Percentiles rank a stretch among this genome's conserved stretches.
Conservation (phyloP, 2,797 vertebrate species). For the Parauchenoglanis ngamensis region DNA sequence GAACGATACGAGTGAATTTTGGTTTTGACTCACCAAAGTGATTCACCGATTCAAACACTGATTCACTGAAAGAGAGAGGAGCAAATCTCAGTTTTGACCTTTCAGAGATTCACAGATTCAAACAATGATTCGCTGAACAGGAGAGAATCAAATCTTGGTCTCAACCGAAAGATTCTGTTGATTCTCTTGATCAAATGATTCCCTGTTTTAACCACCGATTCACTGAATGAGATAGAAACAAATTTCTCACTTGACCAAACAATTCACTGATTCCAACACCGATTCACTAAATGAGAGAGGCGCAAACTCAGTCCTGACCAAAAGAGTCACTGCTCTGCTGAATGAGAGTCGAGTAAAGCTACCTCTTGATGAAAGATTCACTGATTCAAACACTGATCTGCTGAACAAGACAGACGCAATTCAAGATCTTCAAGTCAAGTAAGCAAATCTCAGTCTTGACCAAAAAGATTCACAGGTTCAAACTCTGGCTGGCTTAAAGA, state of each 20-base stretch:
- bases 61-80: background rate
- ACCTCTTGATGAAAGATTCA: background rate
- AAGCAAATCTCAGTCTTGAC: background rate
- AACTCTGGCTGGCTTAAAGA: background rate
- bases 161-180: background rate
- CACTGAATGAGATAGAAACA: background rate
- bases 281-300: background rate
- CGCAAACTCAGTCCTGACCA: background rate
- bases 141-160: background rate
- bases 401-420: background rate
- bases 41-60: background rate
- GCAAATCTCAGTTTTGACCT: background rate
- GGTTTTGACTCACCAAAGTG: background rate
- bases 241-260: background rate
- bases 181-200: background rate
- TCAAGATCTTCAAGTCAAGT: background rate
- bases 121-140: background rate
- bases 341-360: background rate
- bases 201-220: background rate
- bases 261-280: background rate
- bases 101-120: background rate
- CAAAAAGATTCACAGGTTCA: background rate
- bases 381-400: background rate
- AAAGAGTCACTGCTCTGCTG: background rate
- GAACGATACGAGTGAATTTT: background rate